phyloP scores from a whole-genome alignment of 2,797 vertebrate species.

The Champsocephalus gunnari region DNA sequence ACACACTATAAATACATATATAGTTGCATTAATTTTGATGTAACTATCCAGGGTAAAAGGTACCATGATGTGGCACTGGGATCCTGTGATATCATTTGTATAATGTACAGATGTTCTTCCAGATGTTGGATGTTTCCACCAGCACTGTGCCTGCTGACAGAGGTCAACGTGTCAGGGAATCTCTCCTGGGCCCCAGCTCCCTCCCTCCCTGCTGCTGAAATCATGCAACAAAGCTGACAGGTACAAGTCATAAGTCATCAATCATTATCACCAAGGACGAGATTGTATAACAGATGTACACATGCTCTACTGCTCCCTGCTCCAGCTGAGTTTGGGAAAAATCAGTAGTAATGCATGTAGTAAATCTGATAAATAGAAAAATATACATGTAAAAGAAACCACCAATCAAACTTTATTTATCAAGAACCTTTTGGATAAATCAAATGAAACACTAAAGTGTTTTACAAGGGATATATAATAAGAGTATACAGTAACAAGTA shows the following conservation, averaged over 20 bases:
- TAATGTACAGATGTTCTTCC: slow-evolving; percentile 36
- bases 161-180: slow-evolving; percentile 39
- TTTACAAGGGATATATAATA: too few species aligned
- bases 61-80: slow-evolving; percentile 13
- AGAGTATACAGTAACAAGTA: too few species aligned
- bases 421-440: too few species aligned
- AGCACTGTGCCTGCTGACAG: slow-evolving; percentile 35
- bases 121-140: slow-evolving; percentile 45
- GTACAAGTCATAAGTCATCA: slow-evolving; percentile 21
- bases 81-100: slow-evolving; percentile 33
- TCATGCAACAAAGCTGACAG: slow-evolving; percentile 13
- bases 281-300: slow-evolving; percentile 15
- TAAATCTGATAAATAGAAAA: neutral
- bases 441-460: too few species aligned
- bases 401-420: too few species aligned
- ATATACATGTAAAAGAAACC: neutral
- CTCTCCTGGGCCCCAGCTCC: slow-evolving; percentile 16
- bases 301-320: neutral
- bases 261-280: neutral
- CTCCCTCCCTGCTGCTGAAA: slow-evolving; percentile 41
- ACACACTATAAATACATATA: neutral
- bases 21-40: slow-evolving; percentile 16
- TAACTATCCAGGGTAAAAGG: slow-evolving; percentile 15
- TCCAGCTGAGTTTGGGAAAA: neutral
- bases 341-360: neutral